Percentiles rank a stretch among this genome's conserved stretches.
Evolutionary conservation across 1,140 invertebrate genomes (phyloP).

Genomic region (Drosophila jambulina): DNA sequence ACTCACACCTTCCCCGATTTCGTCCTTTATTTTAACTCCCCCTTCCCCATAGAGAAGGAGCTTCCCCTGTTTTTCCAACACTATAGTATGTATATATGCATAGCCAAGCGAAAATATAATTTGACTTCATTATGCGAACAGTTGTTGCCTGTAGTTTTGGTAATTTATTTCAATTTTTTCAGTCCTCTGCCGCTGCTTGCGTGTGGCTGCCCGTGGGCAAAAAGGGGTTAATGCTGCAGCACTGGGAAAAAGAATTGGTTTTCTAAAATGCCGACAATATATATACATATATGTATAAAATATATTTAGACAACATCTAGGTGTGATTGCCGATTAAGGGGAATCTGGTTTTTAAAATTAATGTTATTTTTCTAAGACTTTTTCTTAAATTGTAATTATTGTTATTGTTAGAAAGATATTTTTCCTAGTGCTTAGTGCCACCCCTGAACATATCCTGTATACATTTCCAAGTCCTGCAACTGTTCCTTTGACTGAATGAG

Average conservation of each 20-base stretch:
- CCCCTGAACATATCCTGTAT: constrained; percentile 7
- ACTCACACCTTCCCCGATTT: constrained; percentile 21
- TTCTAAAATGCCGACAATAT: not conserved
- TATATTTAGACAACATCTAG: not conserved
- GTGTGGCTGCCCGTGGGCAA: constrained; percentile 18
- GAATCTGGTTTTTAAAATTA: no score
- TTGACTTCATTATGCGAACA: constrained; percentile 84
- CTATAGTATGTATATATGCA: not conserved
- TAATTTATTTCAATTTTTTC: constrained; percentile 84
- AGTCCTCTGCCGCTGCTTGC: not conserved
- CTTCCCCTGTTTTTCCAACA: constrained; percentile 1
- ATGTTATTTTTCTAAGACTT: no score
- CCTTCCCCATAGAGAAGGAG: not conserved
- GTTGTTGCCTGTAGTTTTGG: constrained; percentile 84
- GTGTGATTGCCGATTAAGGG: not conserved
- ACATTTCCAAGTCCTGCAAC: constrained; percentile 27
- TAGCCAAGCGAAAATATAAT: constrained; percentile 55
- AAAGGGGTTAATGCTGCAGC: constrained; percentile 45
- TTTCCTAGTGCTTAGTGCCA: not conserved
- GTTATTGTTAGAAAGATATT: no score
- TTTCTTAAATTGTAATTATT: no score
- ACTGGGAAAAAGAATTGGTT: not conserved
- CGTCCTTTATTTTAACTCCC: constrained; percentile 9
- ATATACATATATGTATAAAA: no score
- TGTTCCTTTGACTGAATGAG: constrained; percentile 35